These are phyloP conservation scores for Triplophysa dalaica DNA, from an alignment of 2,113 vertebrate genomes.

Conservation along the genomic window DNA sequence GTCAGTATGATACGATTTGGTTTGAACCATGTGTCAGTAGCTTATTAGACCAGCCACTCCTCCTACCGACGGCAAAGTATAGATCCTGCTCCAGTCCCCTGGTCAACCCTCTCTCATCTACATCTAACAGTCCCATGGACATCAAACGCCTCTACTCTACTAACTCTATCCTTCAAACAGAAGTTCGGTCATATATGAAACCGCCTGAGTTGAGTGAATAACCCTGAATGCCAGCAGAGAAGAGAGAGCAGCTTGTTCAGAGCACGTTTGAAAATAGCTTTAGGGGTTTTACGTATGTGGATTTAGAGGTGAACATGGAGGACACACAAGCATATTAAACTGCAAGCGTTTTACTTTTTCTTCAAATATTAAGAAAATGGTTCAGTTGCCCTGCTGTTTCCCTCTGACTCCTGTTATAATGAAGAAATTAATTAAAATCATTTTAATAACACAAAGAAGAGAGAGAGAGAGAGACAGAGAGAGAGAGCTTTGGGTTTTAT, in stretches of 20 bases:
- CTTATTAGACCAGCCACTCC: constrained; percentile 12
- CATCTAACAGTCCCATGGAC: neutral
- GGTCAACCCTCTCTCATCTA: constrained; percentile 9
- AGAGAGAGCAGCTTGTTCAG: neutral
- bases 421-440: neutral
- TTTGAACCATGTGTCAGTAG: neutral
- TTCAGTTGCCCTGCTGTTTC: neutral
- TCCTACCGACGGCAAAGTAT: neutral
- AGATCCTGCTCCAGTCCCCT: neutral
- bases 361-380: neutral
- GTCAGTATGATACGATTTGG: constrained; percentile 7
- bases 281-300: neutral
- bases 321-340: neutral
- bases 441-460: neutral
- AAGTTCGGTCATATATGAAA: too few relatives aligned
- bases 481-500: too few relatives aligned
- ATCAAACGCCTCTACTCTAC: too few relatives aligned
- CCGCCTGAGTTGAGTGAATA: too few relatives aligned
- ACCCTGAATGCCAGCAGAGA: neutral
- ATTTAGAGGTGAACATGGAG: neutral
- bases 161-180: too few relatives aligned
- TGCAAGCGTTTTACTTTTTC: neutral
- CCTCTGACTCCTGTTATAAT: neutral
- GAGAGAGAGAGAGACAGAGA: too few relatives aligned
- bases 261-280: neutral